phyloP scores from a whole-genome alignment of 1,140 invertebrate species.

The Magallana gigas region DNA sequence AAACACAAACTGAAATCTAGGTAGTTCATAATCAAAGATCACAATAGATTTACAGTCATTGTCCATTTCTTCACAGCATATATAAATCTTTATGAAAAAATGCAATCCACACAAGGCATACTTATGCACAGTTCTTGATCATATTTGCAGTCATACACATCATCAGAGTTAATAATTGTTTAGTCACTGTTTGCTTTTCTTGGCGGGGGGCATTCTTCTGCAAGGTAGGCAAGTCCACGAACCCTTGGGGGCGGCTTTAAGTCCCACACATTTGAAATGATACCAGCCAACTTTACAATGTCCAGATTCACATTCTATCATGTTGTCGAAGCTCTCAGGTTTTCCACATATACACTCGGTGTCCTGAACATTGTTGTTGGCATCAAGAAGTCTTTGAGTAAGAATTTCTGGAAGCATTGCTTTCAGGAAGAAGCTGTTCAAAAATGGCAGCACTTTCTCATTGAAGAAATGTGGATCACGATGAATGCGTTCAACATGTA shows the following conservation, averaged over 20 bases:
- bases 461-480: background rate
- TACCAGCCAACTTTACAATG: background rate
- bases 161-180: too few relatives aligned
- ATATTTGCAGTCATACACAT: too few relatives aligned
- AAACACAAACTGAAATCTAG: too few relatives aligned
- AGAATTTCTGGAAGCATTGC: background rate
- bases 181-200: background rate
- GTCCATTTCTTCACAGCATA: too few relatives aligned
- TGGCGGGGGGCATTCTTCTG: background rate
- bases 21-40: too few relatives aligned
- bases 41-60: too few relatives aligned
- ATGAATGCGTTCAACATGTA: conserved; percentile 29
- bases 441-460: background rate
- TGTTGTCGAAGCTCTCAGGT: background rate
- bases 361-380: background rate
- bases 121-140: too few relatives aligned
- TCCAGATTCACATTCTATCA: conserved; percentile 17
- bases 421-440: background rate
- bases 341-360: background rate
- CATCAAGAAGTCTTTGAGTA: background rate
- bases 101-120: too few relatives aligned
- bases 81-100: too few relatives aligned
- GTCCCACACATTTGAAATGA: conserved; percentile 17
- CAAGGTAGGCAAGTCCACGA: conserved; percentile 11
- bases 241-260: background rate